A percentile compares a stretch with the other conserved stretches of the same genome.
phyloP scores from a whole-genome alignment of 2,113 vertebrate genomes.

The Siniperca knerii region DNA sequence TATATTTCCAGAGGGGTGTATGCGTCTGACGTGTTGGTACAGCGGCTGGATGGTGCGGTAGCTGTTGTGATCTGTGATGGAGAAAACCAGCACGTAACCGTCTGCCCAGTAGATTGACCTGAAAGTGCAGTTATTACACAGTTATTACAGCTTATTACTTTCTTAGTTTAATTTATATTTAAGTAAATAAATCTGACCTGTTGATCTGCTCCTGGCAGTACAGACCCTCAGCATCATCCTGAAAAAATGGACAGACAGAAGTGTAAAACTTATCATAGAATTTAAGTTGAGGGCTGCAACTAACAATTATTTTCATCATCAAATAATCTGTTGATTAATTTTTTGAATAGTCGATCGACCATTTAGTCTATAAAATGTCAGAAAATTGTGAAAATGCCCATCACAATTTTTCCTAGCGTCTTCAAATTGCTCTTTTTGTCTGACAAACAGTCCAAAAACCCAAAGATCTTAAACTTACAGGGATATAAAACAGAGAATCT shows the following conservation, averaged over 20 bases:
- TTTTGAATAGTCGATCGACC: no score
- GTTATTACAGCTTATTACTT: neutral
- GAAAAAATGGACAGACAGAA: constrained; percentile 20
- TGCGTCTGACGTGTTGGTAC: constrained; percentile 92
- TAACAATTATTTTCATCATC: neutral
- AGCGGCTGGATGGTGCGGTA: constrained; percentile 90
- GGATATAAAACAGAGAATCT: neutral
- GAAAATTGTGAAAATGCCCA: no score
- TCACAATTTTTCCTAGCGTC: no score
- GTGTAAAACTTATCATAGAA: neutral
- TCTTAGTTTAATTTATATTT: neutral
- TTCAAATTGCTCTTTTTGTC: neutral
- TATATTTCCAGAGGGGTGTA: constrained; percentile 92
- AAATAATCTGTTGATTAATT: neutral
- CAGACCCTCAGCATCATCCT: constrained; percentile 87
- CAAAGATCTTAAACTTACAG: neutral
- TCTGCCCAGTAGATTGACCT: constrained; percentile 97
- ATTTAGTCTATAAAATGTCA: no score
- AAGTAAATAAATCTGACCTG: constrained; percentile 78
- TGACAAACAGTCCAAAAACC: neutral
- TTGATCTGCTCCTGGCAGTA: constrained; percentile 92
- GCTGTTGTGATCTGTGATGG: constrained; percentile 93
- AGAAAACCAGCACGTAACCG: constrained; percentile 92
- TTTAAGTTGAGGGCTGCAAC: neutral
- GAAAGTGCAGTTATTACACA: neutral